Percentiles rank a stretch among this genome's conserved stretches.
phyloP scores from a whole-genome alignment of 2,113 vertebrate genomes.

The Hippocampus mohnikei region DNA sequence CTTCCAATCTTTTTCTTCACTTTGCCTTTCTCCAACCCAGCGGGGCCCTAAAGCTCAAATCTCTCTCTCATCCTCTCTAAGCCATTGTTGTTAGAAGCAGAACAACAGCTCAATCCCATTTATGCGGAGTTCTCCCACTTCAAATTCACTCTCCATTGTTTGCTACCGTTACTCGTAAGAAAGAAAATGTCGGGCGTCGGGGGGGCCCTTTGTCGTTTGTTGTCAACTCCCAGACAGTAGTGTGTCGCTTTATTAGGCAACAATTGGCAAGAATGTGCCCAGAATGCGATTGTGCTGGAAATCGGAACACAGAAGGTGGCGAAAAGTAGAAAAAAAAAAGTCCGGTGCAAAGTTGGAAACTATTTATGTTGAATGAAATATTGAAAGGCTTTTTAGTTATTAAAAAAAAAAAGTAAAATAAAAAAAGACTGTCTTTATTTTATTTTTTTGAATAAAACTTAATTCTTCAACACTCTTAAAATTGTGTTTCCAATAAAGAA shows the following conservation, averaged over 20 bases:
- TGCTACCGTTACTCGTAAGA: conserved; percentile 36
- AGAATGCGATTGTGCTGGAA: conserved; percentile 5
- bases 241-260: conserved; percentile 58
- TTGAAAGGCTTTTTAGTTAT: no score
- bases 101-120: conserved; percentile 64
- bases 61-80: conserved; percentile 46
- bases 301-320: not conserved
- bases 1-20: conserved; percentile 28
- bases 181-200: conserved; percentile 45
- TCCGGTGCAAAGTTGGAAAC: no score
- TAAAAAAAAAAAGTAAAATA: no score
- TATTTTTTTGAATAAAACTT: no score
- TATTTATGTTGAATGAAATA: no score
- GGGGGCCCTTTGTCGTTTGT: conserved; percentile 51
- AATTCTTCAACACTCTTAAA: no score
- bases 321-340: not conserved
- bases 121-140: conserved; percentile 53
- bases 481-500: no score
- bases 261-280: conserved; percentile 62
- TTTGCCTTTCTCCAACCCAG: conserved; percentile 30
- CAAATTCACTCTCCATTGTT: conserved; percentile 49
- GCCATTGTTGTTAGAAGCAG: conserved; percentile 47
- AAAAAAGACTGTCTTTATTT: no score
- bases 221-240: conserved; percentile 60
- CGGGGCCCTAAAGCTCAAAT: conserved; percentile 54